Percentiles rank a stretch among this genome's conserved stretches.
These are phyloP conservation scores for Oreohelix idahoensis DNA, from an alignment of 1,140 invertebrate species.

Conservation along the genomic window DNA sequence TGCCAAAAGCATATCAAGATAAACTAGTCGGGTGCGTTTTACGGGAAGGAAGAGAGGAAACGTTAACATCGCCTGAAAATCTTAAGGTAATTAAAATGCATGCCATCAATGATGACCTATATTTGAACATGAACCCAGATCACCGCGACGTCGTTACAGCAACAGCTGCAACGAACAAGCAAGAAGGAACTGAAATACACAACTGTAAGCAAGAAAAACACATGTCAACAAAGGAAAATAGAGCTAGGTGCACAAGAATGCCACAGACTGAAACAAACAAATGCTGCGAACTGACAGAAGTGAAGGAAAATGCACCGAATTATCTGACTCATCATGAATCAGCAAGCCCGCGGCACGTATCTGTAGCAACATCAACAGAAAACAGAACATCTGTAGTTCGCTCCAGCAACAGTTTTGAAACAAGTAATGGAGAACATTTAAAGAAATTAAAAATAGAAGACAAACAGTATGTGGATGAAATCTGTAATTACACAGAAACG, in stretches of 20 bases:
- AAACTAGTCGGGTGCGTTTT: no score
- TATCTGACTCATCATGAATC: neutral
- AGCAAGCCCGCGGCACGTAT: neutral
- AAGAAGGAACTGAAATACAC: neutral
- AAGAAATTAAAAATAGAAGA: no score
- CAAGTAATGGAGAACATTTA: no score
- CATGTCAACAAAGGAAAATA: neutral
- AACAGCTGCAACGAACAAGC: neutral
- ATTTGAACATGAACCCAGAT: no score
- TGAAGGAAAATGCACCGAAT: neutral
- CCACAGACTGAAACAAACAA: neutral
- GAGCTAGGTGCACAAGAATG: neutral
- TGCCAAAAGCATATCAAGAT: no score
- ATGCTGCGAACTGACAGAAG: neutral
- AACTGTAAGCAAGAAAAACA: neutral
- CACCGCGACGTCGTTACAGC: no score
- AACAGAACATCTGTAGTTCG: neutral
- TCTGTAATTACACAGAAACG: neutral
- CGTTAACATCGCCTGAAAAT: no score
- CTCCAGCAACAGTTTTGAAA: neutral
- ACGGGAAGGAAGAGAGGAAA: no score
- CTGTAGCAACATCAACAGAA: neutral
- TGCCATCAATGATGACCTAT: no score
- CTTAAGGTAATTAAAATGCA: no score
- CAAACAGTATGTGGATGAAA: no score